A percentile compares a stretch with the other conserved stretches of the same genome.
These are phyloP conservation scores for Eretmocerus hayati DNA, from an alignment of 2,888 invertebrate species.

Conservation along the genomic window DNA sequence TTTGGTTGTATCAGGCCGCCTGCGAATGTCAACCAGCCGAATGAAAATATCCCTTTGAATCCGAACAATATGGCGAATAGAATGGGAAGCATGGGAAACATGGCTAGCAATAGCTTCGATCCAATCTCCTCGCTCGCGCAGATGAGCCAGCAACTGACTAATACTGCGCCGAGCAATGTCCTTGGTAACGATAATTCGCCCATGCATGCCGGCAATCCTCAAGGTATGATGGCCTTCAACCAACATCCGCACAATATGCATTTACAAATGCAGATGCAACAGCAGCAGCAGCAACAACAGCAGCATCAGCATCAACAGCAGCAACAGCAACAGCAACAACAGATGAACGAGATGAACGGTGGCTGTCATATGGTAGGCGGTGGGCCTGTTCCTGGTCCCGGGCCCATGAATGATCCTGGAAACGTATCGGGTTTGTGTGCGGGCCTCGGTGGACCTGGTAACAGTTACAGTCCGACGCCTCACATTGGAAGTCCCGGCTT, in stretches of 20 bases:
- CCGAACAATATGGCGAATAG: conserved; percentile 54
- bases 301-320: conserved; percentile 34
- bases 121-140: conserved; percentile 90
- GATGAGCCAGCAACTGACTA: conserved; percentile 89
- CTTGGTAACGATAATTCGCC: conserved; percentile 51
- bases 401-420: conserved; percentile 33
- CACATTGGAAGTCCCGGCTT: conserved; percentile 42
- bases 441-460: conserved; percentile 40
- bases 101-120: conserved; percentile 67
- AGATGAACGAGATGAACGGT: conserved; percentile 42
- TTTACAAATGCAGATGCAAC: conserved; percentile 43
- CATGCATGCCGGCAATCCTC: conserved; percentile 43
- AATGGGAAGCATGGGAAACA: conserved; percentile 39
- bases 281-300: conserved; percentile 34
- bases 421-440: conserved; percentile 44
- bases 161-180: conserved; percentile 58
- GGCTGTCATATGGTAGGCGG: conserved; percentile 39
- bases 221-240: conserved; percentile 53
- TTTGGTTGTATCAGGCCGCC: conserved; percentile 40
- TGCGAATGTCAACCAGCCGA: conserved; percentile 39
- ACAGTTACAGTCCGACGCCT: conserved; percentile 42
- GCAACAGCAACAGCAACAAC: conserved; percentile 34
- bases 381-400: conserved; percentile 12
- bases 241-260: conserved; percentile 48
- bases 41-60: conserved; percentile 61